Percentiles rank a stretch among this genome's conserved stretches.
phyloP scores from a whole-genome alignment of 2,113 vertebrate genomes.

The Mormyrus iriodes region DNA sequence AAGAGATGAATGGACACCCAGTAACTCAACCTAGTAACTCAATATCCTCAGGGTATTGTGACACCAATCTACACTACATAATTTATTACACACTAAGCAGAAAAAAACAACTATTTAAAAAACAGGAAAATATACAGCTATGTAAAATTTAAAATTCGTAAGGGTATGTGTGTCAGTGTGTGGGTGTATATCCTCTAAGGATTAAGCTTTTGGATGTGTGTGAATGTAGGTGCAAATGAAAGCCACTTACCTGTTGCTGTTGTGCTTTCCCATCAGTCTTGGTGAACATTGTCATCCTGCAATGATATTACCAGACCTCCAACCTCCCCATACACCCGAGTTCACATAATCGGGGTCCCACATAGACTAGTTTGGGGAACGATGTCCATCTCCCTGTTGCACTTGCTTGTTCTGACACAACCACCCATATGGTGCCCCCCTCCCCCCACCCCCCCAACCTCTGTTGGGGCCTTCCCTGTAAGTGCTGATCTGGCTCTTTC shows the following conservation, averaged over 20 bases:
- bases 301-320: not conserved
- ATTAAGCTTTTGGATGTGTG: not conserved
- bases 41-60: not conserved
- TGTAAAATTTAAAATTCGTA: not conserved
- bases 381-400: not conserved
- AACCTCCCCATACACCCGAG: not conserved
- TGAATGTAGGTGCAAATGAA: not conserved
- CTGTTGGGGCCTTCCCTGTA: not conserved
- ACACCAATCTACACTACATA: not conserved
- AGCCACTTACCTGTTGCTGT: conserved; percentile 9
- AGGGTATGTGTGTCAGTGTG: conserved; percentile 1
- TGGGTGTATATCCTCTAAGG: not conserved
- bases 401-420: not conserved
- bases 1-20: conserved; percentile 4
- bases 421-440: not conserved
- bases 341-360: not conserved
- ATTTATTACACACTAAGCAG: not conserved
- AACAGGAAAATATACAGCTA: not conserved
- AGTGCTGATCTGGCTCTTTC: not conserved
- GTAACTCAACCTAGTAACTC: conserved; percentile 4
- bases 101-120: not conserved
- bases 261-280: not conserved
- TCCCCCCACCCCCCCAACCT: not conserved
- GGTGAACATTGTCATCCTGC: not conserved
- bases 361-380: not conserved